Evolutionary conservation across 1,140 invertebrate genomes (phyloP), one percentile per base, ranked within the genome.

Genomic region (Eupristina koningsbergeri): DNA sequence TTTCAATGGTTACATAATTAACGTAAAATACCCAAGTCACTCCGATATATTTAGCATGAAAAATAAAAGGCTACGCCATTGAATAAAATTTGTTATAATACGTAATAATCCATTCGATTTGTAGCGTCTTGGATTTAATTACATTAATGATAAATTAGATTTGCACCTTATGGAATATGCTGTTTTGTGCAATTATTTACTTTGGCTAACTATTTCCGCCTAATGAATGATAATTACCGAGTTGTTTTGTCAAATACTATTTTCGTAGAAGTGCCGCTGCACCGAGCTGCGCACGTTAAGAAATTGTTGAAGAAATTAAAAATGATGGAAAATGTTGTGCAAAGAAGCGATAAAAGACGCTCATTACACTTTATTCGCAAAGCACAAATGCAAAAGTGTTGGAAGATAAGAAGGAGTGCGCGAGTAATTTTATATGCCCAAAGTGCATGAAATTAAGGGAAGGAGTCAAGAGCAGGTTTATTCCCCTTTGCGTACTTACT

Each of bases 381-480:
- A 34, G 0, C 3, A 15, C 19, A 19, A 34, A 45, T 19, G 17
- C 31, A 67, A 67, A 67, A 67, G n/a, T 67, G 11, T 34, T 22
- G 64, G 17, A 1, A 36, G 17, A 67, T 36, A 34, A 67, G 26
- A 3, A 26, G 22, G 26, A 58, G 26, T 58, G 3, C 53, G 22
- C 26, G 34, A 5, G 64, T 6, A 67, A 36, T 36, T 36, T 71
- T 41, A 41, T 36, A 71, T 41, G 22, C 67, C 19, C n/a, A n/a
- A n/a, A 67, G 19, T 22, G 1, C 34, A 22, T 17, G 19, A 71
- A 71, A 71, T 71, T 69, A 69, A 69, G 36, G 36, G 36, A 71
- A 71, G 41, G 41, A 71, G 67, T n/a, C 15, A 71, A 71, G 36
- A 71, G 36, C 39, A 22, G 67, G 67, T 41, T 11, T 71, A 71